Evolutionary conservation across 2,797 vertebrate species (phyloP).

Genomic region (Phoxinus dragarum): DNA sequence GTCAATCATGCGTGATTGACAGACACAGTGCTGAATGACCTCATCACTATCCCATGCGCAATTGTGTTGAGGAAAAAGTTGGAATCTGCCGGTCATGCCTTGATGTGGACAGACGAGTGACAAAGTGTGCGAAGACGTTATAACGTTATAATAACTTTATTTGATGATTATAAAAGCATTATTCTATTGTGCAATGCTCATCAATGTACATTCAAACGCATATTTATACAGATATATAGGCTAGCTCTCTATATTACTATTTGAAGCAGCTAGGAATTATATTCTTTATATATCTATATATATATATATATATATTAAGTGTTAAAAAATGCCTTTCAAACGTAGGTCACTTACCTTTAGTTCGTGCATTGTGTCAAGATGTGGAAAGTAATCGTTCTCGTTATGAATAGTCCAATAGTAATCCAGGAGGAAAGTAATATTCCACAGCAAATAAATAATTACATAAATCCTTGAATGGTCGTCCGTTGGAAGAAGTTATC

Average conservation of each 20-base stretch:
- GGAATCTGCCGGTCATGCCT: no score
- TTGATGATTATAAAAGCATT: no score
- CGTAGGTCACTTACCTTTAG: slow-evolving; percentile 11
- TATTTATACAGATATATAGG: neutral
- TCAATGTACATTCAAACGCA: neutral
- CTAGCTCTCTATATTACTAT: no score
- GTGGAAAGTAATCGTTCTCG: neutral
- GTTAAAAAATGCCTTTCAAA: neutral
- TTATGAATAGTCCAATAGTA: slow-evolving; percentile 26
- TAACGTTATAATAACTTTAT: neutral
- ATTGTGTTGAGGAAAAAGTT: neutral
- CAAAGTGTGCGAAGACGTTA: neutral
- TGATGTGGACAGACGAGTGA: neutral
- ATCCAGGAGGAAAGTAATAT: slow-evolving; percentile 34
- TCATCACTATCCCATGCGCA: neutral
- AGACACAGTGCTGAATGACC: neutral
- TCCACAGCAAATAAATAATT: neutral
- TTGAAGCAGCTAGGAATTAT: neutral
- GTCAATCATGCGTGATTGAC: neutral
- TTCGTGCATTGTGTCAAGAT: neutral
- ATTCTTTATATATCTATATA: no score
- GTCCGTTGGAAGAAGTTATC: neutral
- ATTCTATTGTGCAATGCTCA: neutral
- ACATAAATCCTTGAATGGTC: slow-evolving; percentile 33
- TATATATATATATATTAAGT: no score